phyloP scores from a whole-genome alignment of 2,888 invertebrate genomes.

The Pedicia rivosa region DNA sequence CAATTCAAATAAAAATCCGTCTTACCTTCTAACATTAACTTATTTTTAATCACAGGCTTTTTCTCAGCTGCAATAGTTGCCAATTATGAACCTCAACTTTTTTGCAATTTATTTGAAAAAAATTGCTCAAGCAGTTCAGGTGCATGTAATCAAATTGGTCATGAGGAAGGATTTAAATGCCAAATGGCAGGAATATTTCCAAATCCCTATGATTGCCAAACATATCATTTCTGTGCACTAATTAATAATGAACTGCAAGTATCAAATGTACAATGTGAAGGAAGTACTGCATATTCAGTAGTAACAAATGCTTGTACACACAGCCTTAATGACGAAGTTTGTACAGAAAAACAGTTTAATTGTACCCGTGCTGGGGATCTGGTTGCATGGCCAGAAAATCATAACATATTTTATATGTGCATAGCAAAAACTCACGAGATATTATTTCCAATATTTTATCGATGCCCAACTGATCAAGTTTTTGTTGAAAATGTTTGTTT shows the following conservation, averaged over 20 bases:
- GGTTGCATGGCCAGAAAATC: slow-evolving; percentile 24
- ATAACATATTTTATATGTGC: slow-evolving; percentile 28
- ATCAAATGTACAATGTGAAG: slow-evolving; percentile 25
- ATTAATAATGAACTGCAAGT: slow-evolving; percentile 21
- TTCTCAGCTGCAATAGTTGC: no score
- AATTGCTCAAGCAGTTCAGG: slow-evolving; percentile 26
- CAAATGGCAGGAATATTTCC: slow-evolving; percentile 28
- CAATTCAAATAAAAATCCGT: no score
- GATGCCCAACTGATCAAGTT: slow-evolving; percentile 25
- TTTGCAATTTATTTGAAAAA: slow-evolving; percentile 23
- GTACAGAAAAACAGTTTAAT: slow-evolving; percentile 21
- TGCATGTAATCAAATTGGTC: slow-evolving; percentile 28
- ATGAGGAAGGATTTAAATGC: slow-evolving; percentile 27
- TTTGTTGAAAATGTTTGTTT: no score
- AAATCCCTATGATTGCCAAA: slow-evolving; percentile 30
- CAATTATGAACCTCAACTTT: no score
- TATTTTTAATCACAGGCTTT: no score
- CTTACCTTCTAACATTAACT: no score
- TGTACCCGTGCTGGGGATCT: slow-evolving; percentile 24
- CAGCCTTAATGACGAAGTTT: slow-evolving; percentile 18
- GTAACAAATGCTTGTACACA: slow-evolving; percentile 25
- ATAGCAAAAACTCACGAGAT: slow-evolving; percentile 22
- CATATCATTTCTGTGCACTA: slow-evolving; percentile 29
- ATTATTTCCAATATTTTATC: slow-evolving; percentile 27
- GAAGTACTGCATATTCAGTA: slow-evolving; percentile 24